A percentile compares a stretch with the other conserved stretches of the same genome.
These are phyloP conservation scores for Lasioglossum albipes DNA, from an alignment of 1,140 invertebrate species.

Conservation along the genomic window DNA sequence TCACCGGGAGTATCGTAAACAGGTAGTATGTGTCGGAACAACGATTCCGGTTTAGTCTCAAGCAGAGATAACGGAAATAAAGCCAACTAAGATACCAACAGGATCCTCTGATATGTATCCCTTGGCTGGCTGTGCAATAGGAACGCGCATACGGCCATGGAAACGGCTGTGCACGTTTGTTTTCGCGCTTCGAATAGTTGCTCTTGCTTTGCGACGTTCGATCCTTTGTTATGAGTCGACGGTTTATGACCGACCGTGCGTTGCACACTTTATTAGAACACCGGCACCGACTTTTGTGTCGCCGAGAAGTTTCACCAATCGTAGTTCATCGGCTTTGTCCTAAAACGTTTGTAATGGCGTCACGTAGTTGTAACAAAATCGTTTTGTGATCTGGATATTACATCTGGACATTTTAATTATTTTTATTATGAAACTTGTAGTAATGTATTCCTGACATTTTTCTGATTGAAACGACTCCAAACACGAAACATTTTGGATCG, in stretches of 20 bases:
- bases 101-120: conserved; percentile 53
- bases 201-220: conserved; percentile 55
- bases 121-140: conserved; percentile 37
- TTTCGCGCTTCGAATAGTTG: conserved; percentile 40
- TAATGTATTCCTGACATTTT: too few relatives aligned
- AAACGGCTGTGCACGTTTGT: conserved; percentile 51
- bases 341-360: too few relatives aligned
- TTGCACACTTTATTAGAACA: conserved; percentile 46
- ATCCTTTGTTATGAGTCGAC: conserved; percentile 54
- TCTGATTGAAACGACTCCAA: too few relatives aligned
- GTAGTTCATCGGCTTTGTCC: too few relatives aligned
- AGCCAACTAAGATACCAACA: conserved; percentile 56
- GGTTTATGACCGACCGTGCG: conserved; percentile 59
- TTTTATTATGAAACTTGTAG: too few relatives aligned
- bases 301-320: too few relatives aligned
- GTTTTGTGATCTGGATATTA: too few relatives aligned
- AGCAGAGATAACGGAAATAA: conserved; percentile 56
- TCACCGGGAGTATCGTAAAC: conserved; percentile 23
- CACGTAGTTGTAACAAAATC: too few relatives aligned
- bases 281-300: conserved; percentile 24
- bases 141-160: conserved; percentile 25
- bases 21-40: conserved; percentile 12
- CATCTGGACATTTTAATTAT: too few relatives aligned
- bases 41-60: conserved; percentile 17
- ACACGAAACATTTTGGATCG: too few relatives aligned